Evolutionary conservation across 2,888 invertebrate genomes (phyloP), one percentile per base, ranked within the genome.

Genomic region (Conistra vaccinii): DNA sequence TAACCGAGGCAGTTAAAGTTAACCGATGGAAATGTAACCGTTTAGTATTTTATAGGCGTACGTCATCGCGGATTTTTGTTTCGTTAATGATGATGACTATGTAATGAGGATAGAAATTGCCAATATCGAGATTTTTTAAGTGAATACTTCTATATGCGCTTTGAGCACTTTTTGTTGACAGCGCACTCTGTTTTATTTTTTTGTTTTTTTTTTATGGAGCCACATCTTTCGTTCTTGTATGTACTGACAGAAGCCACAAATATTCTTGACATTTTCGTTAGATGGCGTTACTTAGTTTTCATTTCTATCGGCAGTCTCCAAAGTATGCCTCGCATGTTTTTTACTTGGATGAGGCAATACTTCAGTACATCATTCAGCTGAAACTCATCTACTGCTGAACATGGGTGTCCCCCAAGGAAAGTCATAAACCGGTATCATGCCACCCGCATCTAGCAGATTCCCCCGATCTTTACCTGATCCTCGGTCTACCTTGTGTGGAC

Each of bases 1-100:
- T 83, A 79, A 79, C 63, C 9, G 83, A 26, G 1, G 78, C 63
- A 48, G 39, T 77, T 79, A 48, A 35, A 68, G 35, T 32, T 79
- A 69, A 82, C 39, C 10, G 62, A 48, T 51, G 39, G 5, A 45
- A 55, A 55, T 65, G 23, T 60, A 12, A 66, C 61, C 58, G 39
- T 78, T 62, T 67, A 62, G 3, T 42, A 20, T 32, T 42, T 57
- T 42, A 42, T 12, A 7, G 4, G 14, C 7, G 32, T 81, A 23
- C 61, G 23, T 61, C 60, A 78, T 26, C 23, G 39, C 0, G 1
- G 26, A 0, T 29, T 60, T 58, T 51, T 51, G 26, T 57, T 62
- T 32, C 14, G 7, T 45, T 2, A 39, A 29, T 26, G 6, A 23
- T 65, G 12, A 23, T 57, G 3, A 53, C 6, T 29, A 53, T 29